Evolutionary conservation across 2,113 vertebrate species (phyloP).

Genomic region (Fulica atra): DNA sequence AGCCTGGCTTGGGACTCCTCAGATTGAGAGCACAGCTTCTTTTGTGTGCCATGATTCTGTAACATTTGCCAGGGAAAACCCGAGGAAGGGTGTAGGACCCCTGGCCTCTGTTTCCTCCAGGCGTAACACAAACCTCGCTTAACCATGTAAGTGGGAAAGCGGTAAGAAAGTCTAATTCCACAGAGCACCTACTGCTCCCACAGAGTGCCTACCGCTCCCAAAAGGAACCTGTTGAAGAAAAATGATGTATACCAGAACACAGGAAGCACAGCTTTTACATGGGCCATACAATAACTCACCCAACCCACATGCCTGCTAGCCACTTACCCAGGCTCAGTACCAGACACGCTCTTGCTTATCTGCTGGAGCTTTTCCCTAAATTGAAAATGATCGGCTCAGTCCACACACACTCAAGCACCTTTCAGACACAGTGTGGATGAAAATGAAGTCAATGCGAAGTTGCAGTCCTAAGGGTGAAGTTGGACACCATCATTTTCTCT

Average conservation of each 20-base stretch:
- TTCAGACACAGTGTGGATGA: fast-evolving
- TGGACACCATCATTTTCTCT: background rate
- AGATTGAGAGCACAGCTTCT: background rate
- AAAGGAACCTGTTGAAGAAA: background rate
- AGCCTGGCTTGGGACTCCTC: background rate
- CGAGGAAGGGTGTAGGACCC: background rate
- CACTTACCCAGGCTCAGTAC: background rate
- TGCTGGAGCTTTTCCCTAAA: background rate
- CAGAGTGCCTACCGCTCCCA: background rate
- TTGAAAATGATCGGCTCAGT: background rate
- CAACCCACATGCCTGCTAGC: background rate
- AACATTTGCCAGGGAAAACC: background rate
- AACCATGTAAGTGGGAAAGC: background rate
- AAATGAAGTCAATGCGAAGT: background rate
- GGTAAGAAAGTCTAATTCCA: no score
- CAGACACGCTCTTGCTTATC: fast-evolving
- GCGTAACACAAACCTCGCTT: background rate
- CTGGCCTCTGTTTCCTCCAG: background rate
- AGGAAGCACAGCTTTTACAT: background rate
- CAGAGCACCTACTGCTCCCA: no score
- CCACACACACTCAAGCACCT: background rate
- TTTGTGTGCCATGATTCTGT: background rate
- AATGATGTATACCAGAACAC: background rate
- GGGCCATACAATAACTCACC: background rate
- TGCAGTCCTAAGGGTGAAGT: background rate